Base-by-base conservation (phyloP, 1,140 invertebrate genomes). In the Plectrocnemia conspersa region DNA sequence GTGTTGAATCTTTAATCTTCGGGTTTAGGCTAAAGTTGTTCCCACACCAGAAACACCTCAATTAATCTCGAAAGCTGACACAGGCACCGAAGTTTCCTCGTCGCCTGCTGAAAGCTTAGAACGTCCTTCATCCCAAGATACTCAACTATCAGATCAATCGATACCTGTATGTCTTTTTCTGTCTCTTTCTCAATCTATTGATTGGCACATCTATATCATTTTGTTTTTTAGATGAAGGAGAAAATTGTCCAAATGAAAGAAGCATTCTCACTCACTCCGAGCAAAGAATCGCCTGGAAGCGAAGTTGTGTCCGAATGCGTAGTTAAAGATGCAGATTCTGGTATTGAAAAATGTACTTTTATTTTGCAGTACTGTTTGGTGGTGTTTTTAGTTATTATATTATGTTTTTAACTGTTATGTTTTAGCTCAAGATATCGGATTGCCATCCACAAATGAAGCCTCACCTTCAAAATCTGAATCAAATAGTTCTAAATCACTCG, bases 401-500 rank as follows among this genome's bases (percentile, higher is more conserved):
- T 35, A 24, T 19, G 3, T 47, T 11, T 15, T 64, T 64, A 48
- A 48, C 45, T 59, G 44, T 44, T 49, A 25, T 52, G 56, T 63
- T 54, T 62, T 32, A 54, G 62, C 54, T 65, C 64, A 66, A 18
- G 59, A 63, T 35, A n/a, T 54, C 59, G 45, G 58, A 58, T 55
- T 58, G 58, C 40, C 56, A 47, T 22, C 18, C 24, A 27, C 27
- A 6, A 19, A 16, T 10, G 59, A 58, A 45, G 36, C 6, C 3
- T 16, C 36, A 0, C 23, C 38, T 9, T 64, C 69, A 58, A 73
- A 75, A 59, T 33, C 65, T 7, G 71, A 72, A 65, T 74, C 73
- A 9, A 73, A 73, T 65, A 74, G 63, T 67, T 70, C 68, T 49
- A 69, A 69, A 58, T 70, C 70, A n/a, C 64, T 72, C 22, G 69